Evolutionary conservation across 1,140 invertebrate genomes (phyloP).

Genomic region (Drosophila takahashii): DNA sequence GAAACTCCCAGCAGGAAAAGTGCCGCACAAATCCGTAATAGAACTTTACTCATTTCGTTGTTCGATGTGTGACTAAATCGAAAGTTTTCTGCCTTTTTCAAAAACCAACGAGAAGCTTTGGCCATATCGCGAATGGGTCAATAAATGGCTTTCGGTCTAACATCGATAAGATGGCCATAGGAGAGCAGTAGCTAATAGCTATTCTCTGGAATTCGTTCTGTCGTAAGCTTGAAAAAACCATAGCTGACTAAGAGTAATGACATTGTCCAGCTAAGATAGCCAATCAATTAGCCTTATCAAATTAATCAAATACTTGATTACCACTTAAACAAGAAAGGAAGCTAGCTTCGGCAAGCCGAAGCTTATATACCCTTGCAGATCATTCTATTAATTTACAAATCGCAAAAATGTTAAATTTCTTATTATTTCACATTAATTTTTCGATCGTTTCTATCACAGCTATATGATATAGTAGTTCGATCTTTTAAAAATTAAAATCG

Average conservation of each 20-base stretch:
- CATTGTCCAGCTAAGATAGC: not conserved
- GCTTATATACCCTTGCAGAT: too few species aligned
- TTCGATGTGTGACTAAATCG: constrained; percentile 50
- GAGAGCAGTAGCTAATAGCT: not conserved
- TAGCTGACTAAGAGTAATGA: constrained; percentile 11
- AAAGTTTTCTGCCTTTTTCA: not conserved
- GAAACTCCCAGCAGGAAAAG: constrained; percentile 13
- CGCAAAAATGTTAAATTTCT: too few species aligned
- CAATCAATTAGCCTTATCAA: not conserved
- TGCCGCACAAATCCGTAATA: constrained; percentile 3
- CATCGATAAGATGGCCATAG: constrained; percentile 34
- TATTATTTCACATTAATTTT: too few species aligned
- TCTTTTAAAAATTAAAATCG: too few species aligned
- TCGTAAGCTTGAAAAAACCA: constrained; percentile 21
- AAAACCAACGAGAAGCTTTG: constrained; percentile 33
- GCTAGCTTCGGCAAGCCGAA: too few species aligned
- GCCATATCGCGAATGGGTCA: constrained; percentile 40
- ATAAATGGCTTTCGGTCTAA: constrained; percentile 35
- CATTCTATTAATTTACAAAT: too few species aligned
- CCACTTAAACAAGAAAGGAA: too few species aligned
- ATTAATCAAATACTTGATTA: not conserved
- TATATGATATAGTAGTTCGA: too few species aligned
- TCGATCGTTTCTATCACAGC: too few species aligned
- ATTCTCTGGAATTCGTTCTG: not conserved
- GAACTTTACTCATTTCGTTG: constrained; percentile 64